Evolutionary conservation across 2,797 vertebrate genomes (phyloP).

Genomic region (Dryobates pubescens): DNA sequence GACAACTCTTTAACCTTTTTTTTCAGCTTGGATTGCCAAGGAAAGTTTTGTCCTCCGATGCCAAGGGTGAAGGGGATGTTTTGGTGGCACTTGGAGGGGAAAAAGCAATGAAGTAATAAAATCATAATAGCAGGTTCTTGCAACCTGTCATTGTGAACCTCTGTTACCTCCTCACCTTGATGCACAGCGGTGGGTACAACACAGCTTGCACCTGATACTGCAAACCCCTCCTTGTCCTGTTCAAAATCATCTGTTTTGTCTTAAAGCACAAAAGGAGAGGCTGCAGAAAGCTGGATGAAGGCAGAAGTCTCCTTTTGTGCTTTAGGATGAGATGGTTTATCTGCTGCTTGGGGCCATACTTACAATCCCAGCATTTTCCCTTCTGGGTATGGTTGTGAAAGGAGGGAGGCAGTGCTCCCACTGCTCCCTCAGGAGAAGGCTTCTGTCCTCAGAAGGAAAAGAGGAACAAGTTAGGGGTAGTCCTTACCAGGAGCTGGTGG

Average conservation of each 20-base stretch:
- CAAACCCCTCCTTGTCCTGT: not conserved
- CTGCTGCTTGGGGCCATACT: not conserved
- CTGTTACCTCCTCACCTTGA: not conserved
- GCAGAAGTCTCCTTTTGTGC: not conserved
- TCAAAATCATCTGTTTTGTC: no score
- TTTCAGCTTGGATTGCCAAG: not conserved
- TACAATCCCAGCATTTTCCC: not conserved
- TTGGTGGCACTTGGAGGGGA: no score
- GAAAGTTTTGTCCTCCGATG: not conserved
- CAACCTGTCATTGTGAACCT: not conserved
- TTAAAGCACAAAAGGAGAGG: no score
- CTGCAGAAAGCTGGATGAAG: no score
- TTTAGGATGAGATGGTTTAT: not conserved
- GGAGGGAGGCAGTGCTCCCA: not conserved
- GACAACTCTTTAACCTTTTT: not conserved
- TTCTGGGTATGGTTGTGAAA: not conserved
- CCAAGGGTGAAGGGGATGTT: no score
- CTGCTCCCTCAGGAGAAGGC: not conserved
- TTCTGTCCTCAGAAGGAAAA: not conserved
- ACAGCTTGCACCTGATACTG: not conserved
- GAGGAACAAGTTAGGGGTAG: not conserved
- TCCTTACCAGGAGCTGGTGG: not conserved
- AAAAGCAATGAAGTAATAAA: not conserved
- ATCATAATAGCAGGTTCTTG: not conserved
- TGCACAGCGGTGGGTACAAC: accelerated